Evolutionary conservation across 2,888 invertebrate genomes (phyloP).

Genomic region (Chaetogeoica ovagalla): DNA sequence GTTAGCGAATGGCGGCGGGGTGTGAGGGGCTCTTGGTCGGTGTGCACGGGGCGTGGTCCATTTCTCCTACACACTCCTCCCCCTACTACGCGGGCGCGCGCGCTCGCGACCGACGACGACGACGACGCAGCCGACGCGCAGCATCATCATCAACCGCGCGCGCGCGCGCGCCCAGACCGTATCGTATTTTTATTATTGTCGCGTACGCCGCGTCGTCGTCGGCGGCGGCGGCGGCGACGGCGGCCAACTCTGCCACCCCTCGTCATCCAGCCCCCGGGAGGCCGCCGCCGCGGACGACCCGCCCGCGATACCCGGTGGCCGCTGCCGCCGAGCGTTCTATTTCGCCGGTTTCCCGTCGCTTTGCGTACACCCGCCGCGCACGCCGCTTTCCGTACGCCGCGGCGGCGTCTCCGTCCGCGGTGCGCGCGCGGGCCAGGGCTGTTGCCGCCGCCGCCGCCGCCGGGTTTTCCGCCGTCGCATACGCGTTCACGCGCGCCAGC

Average conservation of each 20-base stretch:
- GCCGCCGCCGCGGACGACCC: no score
- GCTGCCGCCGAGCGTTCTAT: not conserved
- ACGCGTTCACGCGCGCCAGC: slow-evolving; percentile 14
- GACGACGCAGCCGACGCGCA: not conserved
- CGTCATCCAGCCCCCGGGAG: no score
- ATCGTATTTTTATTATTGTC: no score
- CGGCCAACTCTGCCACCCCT: no score
- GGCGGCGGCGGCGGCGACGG: no score
- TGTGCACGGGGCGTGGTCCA: slow-evolving; percentile 40
- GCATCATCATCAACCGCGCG: not conserved
- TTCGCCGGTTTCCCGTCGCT: slow-evolving; percentile 14
- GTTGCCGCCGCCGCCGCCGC: not conserved
- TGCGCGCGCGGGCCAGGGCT: no score
- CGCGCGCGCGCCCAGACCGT: slow-evolving; percentile 10
- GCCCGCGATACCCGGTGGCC: not conserved
- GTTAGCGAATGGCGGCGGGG: not conserved
- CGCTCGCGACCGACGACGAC: slow-evolving; percentile 1
- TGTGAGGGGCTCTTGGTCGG: no score
- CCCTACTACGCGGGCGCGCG: slow-evolving; percentile 16
- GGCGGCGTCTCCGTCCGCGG: no score
- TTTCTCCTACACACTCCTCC: slow-evolving; percentile 42
- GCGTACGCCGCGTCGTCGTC: no score
- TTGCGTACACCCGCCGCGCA: not conserved
- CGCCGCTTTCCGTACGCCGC: not conserved
- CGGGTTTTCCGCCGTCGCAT: slow-evolving; percentile 13